Conservation (phyloP, 2,797 vertebrate species). For the Neomorphus geoffroyi region DNA sequence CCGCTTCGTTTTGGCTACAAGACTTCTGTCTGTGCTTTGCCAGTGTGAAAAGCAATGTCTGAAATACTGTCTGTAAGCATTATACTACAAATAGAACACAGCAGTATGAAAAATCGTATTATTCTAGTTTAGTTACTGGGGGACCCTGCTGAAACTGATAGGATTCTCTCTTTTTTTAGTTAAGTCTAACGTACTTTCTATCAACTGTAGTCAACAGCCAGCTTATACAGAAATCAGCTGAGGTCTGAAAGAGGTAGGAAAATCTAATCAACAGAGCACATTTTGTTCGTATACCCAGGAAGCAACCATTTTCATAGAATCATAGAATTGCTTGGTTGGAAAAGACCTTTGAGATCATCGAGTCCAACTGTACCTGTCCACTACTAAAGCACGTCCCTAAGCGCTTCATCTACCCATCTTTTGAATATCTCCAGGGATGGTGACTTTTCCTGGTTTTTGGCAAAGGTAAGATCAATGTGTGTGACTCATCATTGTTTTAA, state of each 20-base stretch:
- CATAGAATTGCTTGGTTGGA: too few species aligned
- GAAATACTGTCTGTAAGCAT: background rate
- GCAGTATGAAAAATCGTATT: background rate
- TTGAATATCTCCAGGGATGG: too few species aligned
- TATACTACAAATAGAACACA: background rate
- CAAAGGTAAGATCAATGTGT: background rate
- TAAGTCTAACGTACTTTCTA: background rate
- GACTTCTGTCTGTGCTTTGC: background rate
- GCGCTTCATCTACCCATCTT: too few species aligned
- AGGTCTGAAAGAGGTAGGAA: background rate
- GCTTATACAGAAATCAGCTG: background rate
- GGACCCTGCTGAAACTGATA: background rate
- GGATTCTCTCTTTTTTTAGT: background rate
- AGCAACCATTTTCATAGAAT: background rate
- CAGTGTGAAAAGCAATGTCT: background rate
- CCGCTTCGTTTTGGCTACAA: background rate
- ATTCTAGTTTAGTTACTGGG: background rate
- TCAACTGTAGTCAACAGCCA: background rate
- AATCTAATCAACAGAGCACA: background rate
- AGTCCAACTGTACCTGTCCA: too few species aligned
- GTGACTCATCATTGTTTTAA: background rate
- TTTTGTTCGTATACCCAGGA: background rate
- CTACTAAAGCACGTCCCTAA: too few species aligned
- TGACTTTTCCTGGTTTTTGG: background rate
- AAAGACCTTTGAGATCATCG: too few species aligned